Base-by-base conservation (phyloP, 2,113 vertebrate species). In the Ramphastos sulfuratus region DNA sequence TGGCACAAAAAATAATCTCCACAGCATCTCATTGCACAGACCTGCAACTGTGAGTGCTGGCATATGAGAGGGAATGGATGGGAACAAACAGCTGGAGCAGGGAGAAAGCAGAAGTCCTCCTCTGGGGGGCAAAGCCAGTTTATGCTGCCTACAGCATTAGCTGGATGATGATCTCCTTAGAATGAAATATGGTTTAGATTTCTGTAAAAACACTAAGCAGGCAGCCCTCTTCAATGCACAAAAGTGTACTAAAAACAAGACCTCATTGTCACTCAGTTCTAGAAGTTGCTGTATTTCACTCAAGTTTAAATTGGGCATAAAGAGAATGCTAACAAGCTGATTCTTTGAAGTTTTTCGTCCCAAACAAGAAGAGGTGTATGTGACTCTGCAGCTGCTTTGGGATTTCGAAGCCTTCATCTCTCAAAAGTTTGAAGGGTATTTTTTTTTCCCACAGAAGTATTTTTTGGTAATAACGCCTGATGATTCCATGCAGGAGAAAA, bases 1-100 rank as follows among this genome's bases (percentile, higher is more conserved):
- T 94, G 93, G 90, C 85, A 90, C 90, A 95, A 94, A 92, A 91
- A 70, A 44, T 76, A 69, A 94, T 95, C 93, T 96, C 69, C 58
- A 93, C 82, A 92, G 88, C 86, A 67, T 90, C 92, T 85, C 69
- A 35, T 23, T 78, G 66, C 69, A 81, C 60, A 85, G 93, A 77
- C 76, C 58, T 87, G 67, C 92, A 93, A 90, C 94, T 90, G 94
- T 82, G 90, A 0, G 0, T 64, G 82, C 76, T 95, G 94, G 96
- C 93, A 91, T 76, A 44, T 0, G 5, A 84, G 90, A 76, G n/a
- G 28, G 69, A 92, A 75, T 69, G 83, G 90, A 92, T n/a, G 14
- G 65, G 88, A 93, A 64, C 65, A 77, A 83, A 87, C 94, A 95
- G 94, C 96, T 95, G 96, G 82, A 70, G 80, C 73, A 64, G 39